Conservation (phyloP, 2,113 vertebrate genomes). For the mouse (Mus musculus) region GRCm39 chr11:38907501-38908000, state of each 20-base stretch:
- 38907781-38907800: rapidly evolving
- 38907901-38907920: neutral
- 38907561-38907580: neutral
- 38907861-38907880: neutral
- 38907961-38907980: neutral
- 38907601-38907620: neutral
- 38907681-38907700: neutral
- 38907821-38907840: neutral
- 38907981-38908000: neutral
- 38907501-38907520: neutral
- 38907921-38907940: neutral
- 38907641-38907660: neutral
- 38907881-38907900: neutral
- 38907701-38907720: neutral
- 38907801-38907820: neutral
- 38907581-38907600: neutral
- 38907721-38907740: neutral
- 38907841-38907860: neutral
- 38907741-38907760: neutral
- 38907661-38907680: no score
- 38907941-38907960: neutral
- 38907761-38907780: rapidly evolving
- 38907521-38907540: neutral
- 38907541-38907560: neutral
- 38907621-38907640: neutral